Conservation (phyloP, 2,888 invertebrate species). For the Cabera pusaria region DNA sequence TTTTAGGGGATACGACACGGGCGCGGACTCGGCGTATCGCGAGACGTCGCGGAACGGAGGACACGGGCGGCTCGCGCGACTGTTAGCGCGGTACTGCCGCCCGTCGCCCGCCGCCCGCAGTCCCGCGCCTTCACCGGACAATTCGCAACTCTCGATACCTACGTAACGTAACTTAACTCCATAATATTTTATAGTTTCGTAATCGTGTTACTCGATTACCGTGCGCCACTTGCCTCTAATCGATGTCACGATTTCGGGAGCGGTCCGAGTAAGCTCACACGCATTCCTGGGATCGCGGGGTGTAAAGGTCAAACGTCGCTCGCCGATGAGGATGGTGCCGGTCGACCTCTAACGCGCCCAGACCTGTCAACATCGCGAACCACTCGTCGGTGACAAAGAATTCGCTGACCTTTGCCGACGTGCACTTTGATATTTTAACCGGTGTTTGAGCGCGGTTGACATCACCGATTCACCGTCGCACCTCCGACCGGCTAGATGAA, state of each 20-base stretch:
- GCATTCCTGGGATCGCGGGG: slow-evolving; percentile 38
- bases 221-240: slow-evolving; percentile 67
- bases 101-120: slow-evolving; percentile 26
- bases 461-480: too few relatives aligned
- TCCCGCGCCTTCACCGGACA: slow-evolving; percentile 31
- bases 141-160: slow-evolving; percentile 67
- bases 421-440: slow-evolving; percentile 25
- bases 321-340: slow-evolving; percentile 25
- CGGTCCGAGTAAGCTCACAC: slow-evolving; percentile 51
- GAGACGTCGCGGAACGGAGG: slow-evolving; percentile 42
- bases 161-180: slow-evolving; percentile 76
- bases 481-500: too few relatives aligned
- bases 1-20: slow-evolving; percentile 59
- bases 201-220: slow-evolving; percentile 75
- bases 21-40: slow-evolving; percentile 57
- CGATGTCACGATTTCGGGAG: slow-evolving; percentile 77
- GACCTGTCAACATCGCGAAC: slow-evolving; percentile 29
- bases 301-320: slow-evolving; percentile 43
- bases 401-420: slow-evolving; percentile 19
- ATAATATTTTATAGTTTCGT: slow-evolving; percentile 80
- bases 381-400: slow-evolving; percentile 22
- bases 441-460: slow-evolving; percentile 5
- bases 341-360: slow-evolving; percentile 32
- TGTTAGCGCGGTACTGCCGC: slow-evolving; percentile 54
- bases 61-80: slow-evolving; percentile 39